Base-by-base conservation (phyloP, 1,140 invertebrate genomes). In the Eriosoma lanigerum region DNA sequence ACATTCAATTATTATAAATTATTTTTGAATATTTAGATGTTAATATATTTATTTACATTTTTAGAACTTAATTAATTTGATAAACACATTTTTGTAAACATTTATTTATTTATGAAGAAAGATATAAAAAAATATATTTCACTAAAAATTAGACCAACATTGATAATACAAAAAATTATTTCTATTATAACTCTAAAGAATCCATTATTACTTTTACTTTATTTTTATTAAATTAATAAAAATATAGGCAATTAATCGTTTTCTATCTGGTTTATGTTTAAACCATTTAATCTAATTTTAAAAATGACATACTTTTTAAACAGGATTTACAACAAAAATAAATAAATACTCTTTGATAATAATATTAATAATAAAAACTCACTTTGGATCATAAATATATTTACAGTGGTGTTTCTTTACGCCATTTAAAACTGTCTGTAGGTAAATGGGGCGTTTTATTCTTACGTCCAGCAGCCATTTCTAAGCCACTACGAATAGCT, bases 401-500 rank as follows among this genome's bases (percentile, higher is more conserved):
- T 81, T 87, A 87, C 82, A 91, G 86, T 13, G 90, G 90, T 32
- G 90, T 91, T 85, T 93, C 91, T 86, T 92, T 92, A 82, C 92
- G 90, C 88, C 92, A 90, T 82, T 92, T 90, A 83, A 92, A 89
- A 83, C 90, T 91, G 85, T 90, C 87, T 75, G 85, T 86, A 52
- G 85, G 86, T 82, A 85, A 82, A 84, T 87, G 84, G 83, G 88
- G 83, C 85, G 85, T 86, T 84, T 88, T 85, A 58, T 86, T 83
- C 60, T 87, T 84, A 83, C 86, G 86, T n/a, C 86, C 87, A 10
- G 88, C 88, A 15, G 89, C 89, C 17, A 88, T 87, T 84, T 92
- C 90, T 83, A 92, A 88, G 82, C 91, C 91, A 85, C 90, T 91
- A 84, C 90, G 89, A 82, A 94, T 92, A 52, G 89, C 89, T 32